Evolutionary conservation across 2,888 invertebrate genomes (phyloP), one percentile per base, ranked within the genome.

Genomic region (Caenorhabditis zanzibari): DNA sequence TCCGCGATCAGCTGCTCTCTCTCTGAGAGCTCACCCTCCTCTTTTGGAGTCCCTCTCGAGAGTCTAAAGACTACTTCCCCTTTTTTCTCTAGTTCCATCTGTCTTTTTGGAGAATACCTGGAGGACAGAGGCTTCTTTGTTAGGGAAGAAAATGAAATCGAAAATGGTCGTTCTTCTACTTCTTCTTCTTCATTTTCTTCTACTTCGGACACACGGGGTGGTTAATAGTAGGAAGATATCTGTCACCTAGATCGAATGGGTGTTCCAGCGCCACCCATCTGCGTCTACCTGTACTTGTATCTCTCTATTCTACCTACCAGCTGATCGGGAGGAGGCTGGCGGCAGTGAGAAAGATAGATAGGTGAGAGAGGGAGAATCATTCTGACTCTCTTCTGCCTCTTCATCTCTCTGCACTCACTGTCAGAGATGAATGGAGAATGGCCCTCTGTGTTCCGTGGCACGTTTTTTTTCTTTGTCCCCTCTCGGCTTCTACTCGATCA

Each of bases 271-370:
- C 58, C 35, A 35, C 24, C 32, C 47, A 35, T 24, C 71, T 24
- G 38, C 35, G n/a, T 63, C 61, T 49, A 24, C 22, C 63, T 14
- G 16, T 64, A 64, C 32, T 26, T 49, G 49, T 32, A 64, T 47
- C 10, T 52, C 49, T 52, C 28, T n/a, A 9, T 6, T 54, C 19
- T 68, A 76, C 75, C 76, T 77, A 71, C 77, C 77, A 77, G 77
- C 77, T 77, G 77, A 77, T 77, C 77, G 68, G 68, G 12, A 5
- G 35, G 19, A 49, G 22, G n/a, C n/a, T n/a, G n/a, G 26, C 16
- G 44, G 52, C 10, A 52, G 22, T n/a, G n/a, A n/a, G 2, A 52
- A 26, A 56, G 56, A 26, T 56, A 49, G 49, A 19, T 49, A 19
- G n/a, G n/a, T 10, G 38, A 38, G 38, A 38, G 12, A 47, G 28